Evolutionary conservation across 1,140 invertebrate genomes (phyloP), one percentile per base, ranked within the genome.

Genomic region (Heliconius nattereri): DNA sequence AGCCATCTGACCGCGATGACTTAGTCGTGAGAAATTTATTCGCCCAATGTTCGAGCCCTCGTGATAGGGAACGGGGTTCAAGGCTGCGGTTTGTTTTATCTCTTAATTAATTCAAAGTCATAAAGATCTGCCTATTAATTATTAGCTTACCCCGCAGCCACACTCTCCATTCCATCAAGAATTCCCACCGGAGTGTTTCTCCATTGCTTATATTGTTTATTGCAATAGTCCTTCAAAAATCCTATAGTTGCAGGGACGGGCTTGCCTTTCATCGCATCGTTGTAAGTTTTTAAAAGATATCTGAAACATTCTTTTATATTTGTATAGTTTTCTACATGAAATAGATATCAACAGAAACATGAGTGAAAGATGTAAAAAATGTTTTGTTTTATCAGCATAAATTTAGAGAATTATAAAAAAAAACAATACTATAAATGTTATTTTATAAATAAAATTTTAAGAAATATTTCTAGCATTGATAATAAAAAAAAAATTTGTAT

Each of bases 121-220:
- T 3, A 6, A 45, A 45, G 13, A 45, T n/a, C n/a, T n/a, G n/a
- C n/a, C n/a, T n/a, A n/a, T n/a, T n/a, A n/a, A n/a, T n/a, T n/a
- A n/a, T n/a, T n/a, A 57, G 9, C 71, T 80, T 76, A 85, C 84
- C 84, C 81, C 7, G 83, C 79, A 52, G 76, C 79, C 11, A 85
- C 76, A 19, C 75, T 70, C 71, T 85, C 79, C 37, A 85, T 80
- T 2, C 84, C 83, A 26, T 81, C 45, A 29, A 85, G 73, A 40
- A 85, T 84, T 19, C 79, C 83, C 60, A 80, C 79, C 2, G 81
- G 80, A 26, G 76, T 75, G 72, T 83, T 80, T 3, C 76, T 40
- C 84, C 84, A 85, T 26, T 20, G 54, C 16, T 57, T 49, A 13
- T 35, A 57, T 13, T 70, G 71, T 29, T 76, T 80, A 19, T 80